Evolutionary conservation across 1,140 invertebrate genomes (phyloP).

Genomic region (Zaprionus gabonicus): DNA sequence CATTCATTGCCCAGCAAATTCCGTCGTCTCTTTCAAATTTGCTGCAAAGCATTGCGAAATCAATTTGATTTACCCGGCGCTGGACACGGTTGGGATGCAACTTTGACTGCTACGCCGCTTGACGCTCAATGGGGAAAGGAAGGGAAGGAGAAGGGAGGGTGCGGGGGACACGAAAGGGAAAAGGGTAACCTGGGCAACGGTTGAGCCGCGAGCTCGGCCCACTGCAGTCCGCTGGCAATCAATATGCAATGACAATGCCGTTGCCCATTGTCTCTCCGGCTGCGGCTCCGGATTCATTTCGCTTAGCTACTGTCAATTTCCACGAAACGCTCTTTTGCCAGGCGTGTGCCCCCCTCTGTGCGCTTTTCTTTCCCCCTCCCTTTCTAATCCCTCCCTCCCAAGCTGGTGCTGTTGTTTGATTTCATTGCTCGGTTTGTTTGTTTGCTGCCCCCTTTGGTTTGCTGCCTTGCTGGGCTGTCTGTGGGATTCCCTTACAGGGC

Average conservation of each 20-base stretch:
- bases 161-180: neutral
- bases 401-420: conserved; percentile 58
- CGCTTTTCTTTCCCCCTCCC: neutral
- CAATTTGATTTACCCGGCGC: conserved; percentile 68
- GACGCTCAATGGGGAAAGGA: neutral
- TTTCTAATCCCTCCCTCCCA: neutral
- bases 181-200: neutral
- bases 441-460: conserved; percentile 34
- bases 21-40: conserved; percentile 36
- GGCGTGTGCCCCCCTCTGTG: neutral
- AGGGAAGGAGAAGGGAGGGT: neutral
- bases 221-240: conserved; percentile 59
- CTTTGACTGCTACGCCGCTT: neutral
- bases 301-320: conserved; percentile 78
- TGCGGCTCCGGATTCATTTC: conserved; percentile 58
- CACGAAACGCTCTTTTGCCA: conserved; percentile 44
- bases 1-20: conserved; percentile 34
- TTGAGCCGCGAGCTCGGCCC: conserved; percentile 36
- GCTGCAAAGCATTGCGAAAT: conserved; percentile 72
- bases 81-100: neutral
- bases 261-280: conserved; percentile 66
- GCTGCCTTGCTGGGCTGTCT: neutral
- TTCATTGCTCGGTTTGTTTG: conserved; percentile 72
- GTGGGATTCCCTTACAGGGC: neutral
- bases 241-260: conserved; percentile 76